A percentile compares a stretch with the other conserved stretches of the same genome.
These are phyloP conservation scores for Rhopalosiphum nymphaeae DNA, from an alignment of 2,888 invertebrate species.

Conservation along the genomic window DNA sequence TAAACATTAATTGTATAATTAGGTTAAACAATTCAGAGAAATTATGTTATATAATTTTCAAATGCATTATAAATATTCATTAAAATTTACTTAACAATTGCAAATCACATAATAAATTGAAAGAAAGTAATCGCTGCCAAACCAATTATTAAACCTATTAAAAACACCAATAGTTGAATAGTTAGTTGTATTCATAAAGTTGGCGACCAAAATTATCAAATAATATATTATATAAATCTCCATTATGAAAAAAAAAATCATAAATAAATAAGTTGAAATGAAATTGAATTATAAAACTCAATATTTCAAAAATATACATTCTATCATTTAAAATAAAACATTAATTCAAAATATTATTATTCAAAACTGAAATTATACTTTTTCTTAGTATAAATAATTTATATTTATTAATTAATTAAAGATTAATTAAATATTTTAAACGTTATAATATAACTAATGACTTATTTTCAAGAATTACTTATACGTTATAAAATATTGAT, in stretches of 20 bases:
- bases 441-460: not conserved
- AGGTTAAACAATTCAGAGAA: conserved; percentile 11
- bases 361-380: not conserved
- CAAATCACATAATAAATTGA: conserved; percentile 20
- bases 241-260: not conserved
- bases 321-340: not conserved
- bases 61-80: conserved; percentile 39
- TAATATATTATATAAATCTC: not conserved
- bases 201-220: not conserved
- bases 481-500: not conserved
- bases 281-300: not conserved
- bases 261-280: not conserved
- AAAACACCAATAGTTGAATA: not conserved
- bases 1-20: not conserved
- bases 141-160: conserved; percentile 4
- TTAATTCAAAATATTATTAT: not conserved
- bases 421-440: not conserved
- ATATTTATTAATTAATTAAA: not conserved
- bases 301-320: not conserved
- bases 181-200: not conserved
- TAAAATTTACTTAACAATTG: not conserved
- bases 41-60: not conserved
- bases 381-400: not conserved
- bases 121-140: conserved; percentile 40
- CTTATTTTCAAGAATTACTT: not conserved